phyloP scores from a whole-genome alignment of 2,113 vertebrate genomes.

The Phaethornis superciliosus region DNA sequence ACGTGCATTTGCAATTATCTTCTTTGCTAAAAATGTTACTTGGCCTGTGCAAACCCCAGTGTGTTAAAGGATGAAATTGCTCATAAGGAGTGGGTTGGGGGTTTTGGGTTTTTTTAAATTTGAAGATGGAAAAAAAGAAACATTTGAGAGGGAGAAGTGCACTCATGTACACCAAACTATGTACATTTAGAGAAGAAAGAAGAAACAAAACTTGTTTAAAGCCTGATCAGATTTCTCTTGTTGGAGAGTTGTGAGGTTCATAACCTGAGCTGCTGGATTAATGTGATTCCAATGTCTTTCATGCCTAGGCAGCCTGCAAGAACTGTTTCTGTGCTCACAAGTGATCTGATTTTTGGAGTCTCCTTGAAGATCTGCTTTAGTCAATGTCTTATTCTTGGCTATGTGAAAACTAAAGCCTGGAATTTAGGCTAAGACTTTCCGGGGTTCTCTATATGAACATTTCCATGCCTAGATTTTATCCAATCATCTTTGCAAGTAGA shows the following conservation, averaged over 20 bases:
- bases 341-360: not conserved
- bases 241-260: not conserved
- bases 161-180: not conserved
- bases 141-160: not conserved
- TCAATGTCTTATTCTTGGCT: not conserved
- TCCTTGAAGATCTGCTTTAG: not conserved
- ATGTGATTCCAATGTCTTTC: not conserved
- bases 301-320: not conserved
- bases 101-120: conserved; percentile 2
- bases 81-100: not conserved
- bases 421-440: not conserved
- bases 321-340: not conserved
- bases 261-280: not conserved
- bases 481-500: not conserved
- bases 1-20: conserved; percentile 38
- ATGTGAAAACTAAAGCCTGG: not conserved
- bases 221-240: not conserved
- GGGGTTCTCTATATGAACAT: not conserved
- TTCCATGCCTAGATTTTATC: not conserved
- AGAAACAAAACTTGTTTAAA: not conserved
- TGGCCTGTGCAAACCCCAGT: conserved; percentile 24
- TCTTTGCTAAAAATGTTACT: conserved; percentile 48
- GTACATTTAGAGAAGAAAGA: not conserved
- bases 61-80: conserved; percentile 52
- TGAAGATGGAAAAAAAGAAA: not conserved